Evolutionary conservation across 64 coral and sea anemone genomes (phyloP).

Genomic region (Pocillopora verrucosa): DNA sequence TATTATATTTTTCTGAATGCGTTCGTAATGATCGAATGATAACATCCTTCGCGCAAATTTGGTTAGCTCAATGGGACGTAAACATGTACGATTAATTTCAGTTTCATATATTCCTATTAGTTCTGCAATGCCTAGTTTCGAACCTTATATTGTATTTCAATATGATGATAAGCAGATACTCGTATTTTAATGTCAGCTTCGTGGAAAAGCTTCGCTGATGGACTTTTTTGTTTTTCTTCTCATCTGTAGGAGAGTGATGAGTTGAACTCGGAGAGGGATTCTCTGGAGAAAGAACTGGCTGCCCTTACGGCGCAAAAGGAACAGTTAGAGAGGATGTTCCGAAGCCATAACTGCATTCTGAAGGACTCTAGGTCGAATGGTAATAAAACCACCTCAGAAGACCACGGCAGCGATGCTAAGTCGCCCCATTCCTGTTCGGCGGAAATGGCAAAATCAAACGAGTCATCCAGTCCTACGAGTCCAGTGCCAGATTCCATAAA

Average conservation of each 20-base stretch:
- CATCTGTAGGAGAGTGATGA: constrained; percentile 55
- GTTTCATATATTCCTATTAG: too few relatives aligned
- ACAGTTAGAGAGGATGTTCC: constrained; percentile 68
- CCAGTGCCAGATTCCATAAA: constrained; percentile 12
- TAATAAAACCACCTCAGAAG: background rate
- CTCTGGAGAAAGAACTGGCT: constrained; percentile 62
- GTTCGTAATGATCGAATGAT: too few relatives aligned
- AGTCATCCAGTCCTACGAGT: constrained; percentile 16
- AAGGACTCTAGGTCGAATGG: background rate
- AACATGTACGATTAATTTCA: too few relatives aligned
- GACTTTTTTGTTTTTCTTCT: background rate
- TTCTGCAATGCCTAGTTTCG: too few relatives aligned
- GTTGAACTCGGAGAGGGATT: constrained; percentile 43
- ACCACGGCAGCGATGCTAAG: background rate
- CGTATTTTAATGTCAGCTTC: background rate
- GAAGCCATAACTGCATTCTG: constrained; percentile 39
- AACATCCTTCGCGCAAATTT: too few relatives aligned
- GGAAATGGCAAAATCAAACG: background rate
- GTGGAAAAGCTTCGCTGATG: background rate
- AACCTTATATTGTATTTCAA: too few relatives aligned
- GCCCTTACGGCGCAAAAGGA: constrained; percentile 65
- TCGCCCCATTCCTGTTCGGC: background rate
- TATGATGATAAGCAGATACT: too few relatives aligned
- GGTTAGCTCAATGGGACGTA: too few relatives aligned
- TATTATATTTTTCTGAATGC: too few relatives aligned